These are phyloP conservation scores for Sturnus vulgaris DNA, from an alignment of 2,113 vertebrate genomes.

Conservation along the genomic window DNA sequence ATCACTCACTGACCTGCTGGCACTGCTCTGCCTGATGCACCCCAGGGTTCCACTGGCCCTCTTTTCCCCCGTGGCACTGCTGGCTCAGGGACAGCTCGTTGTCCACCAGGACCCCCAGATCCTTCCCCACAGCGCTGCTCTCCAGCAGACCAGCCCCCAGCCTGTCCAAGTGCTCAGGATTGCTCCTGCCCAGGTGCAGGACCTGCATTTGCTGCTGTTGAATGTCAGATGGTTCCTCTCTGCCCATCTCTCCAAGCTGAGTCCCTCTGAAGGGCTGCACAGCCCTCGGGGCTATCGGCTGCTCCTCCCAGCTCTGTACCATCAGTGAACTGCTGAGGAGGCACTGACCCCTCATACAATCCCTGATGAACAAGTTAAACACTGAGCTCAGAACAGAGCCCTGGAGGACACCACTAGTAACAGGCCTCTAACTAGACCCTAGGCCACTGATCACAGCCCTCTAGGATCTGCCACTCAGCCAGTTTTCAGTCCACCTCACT, in stretches of 20 bases:
- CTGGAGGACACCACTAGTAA: not conserved
- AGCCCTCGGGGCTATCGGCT: not conserved
- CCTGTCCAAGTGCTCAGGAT: not conserved
- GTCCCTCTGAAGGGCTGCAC: not conserved
- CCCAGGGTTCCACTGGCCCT: not conserved
- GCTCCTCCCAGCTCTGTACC: not conserved
- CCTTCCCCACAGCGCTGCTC: not conserved
- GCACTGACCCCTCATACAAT: not conserved
- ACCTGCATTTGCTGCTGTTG: not conserved
- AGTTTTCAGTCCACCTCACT: not conserved
- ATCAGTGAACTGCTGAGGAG: not conserved
- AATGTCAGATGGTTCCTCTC: not conserved
- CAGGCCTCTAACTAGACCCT: not conserved
- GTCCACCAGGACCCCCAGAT: not conserved
- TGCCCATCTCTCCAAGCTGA: not conserved
- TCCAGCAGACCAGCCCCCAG: not conserved
- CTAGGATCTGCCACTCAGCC: not conserved
- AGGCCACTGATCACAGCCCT: not conserved
- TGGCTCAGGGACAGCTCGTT: not conserved
- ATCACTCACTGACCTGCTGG: not conserved
- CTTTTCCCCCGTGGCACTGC: not conserved
- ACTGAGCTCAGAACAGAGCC: not conserved
- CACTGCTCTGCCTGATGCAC: not conserved
- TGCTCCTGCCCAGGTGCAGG: not conserved
- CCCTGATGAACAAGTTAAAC: not conserved